These are phyloP conservation scores for Micromys minutus DNA, from an alignment of 2,113 vertebrate genomes.

Conservation along the genomic window DNA sequence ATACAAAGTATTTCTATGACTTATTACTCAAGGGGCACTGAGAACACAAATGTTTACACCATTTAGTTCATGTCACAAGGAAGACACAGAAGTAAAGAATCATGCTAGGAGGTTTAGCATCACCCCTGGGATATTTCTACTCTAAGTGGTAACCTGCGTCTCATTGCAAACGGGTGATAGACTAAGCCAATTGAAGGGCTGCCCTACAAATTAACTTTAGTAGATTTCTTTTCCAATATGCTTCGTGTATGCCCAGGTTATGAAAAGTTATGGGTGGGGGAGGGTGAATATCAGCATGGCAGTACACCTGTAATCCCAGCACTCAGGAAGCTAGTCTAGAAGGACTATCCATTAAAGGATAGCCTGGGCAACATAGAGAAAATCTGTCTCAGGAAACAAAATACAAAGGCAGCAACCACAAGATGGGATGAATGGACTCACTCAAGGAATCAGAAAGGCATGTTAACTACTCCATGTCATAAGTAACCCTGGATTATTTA, in stretches of 20 bases:
- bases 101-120: background rate
- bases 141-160: background rate
- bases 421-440: too few relatives aligned
- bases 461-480: background rate
- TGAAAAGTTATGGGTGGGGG: background rate
- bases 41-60: background rate
- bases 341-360: background rate
- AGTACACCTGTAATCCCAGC: too few relatives aligned
- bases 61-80: background rate
- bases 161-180: background rate
- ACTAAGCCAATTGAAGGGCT: background rate
- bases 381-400: background rate
- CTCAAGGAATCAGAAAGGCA: background rate
- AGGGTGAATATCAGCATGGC: too few relatives aligned
- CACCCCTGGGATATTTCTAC: background rate
- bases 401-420: background rate
- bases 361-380: background rate
- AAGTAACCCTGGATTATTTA: background rate
- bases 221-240: conserved; percentile 20
- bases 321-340: background rate
- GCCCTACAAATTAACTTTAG: conserved; percentile 1
- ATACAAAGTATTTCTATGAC: background rate
- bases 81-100: background rate
- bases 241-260: background rate
- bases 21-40: background rate